phyloP scores from a whole-genome alignment of 2,113 vertebrate species.

The Peromyscus californicus region DNA sequence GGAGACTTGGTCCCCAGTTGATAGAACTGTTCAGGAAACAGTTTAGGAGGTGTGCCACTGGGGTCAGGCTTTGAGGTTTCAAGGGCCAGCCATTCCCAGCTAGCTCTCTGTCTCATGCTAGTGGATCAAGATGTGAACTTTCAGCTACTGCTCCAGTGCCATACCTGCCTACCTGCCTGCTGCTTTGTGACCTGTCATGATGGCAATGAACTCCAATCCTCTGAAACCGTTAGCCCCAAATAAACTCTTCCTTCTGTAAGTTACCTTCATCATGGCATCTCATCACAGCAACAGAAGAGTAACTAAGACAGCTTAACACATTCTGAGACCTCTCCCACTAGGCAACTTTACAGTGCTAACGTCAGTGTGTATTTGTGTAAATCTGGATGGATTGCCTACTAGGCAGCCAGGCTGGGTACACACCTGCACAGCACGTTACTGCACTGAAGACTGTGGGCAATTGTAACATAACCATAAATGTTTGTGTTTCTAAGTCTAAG shows the following conservation, averaged over 20 bases:
- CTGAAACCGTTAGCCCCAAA: background rate
- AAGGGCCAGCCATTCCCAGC: background rate
- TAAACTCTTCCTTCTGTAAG: background rate
- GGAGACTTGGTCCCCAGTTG: too few species aligned
- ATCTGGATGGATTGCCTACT: background rate
- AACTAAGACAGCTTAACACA: background rate
- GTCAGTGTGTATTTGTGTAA: background rate
- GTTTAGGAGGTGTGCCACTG: background rate
- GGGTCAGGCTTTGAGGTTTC: background rate
- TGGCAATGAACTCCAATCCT: too few species aligned
- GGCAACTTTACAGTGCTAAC: background rate
- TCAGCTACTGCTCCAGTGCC: background rate
- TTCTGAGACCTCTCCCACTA: background rate
- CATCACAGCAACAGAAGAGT: background rate
- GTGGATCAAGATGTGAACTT: background rate
- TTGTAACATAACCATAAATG: background rate
- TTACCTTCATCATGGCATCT: background rate
- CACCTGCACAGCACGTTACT: background rate
- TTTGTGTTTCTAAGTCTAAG: background rate
- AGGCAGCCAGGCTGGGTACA: background rate
- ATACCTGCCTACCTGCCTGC: background rate
- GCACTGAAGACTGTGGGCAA: background rate
- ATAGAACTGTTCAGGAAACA: background rate
- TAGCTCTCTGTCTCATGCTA: background rate
- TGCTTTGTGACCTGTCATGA: background rate